Percentiles rank a stretch among this genome's conserved stretches.
phyloP scores from a whole-genome alignment of 2,888 invertebrate genomes.

The Willowsia nigromaculata region DNA sequence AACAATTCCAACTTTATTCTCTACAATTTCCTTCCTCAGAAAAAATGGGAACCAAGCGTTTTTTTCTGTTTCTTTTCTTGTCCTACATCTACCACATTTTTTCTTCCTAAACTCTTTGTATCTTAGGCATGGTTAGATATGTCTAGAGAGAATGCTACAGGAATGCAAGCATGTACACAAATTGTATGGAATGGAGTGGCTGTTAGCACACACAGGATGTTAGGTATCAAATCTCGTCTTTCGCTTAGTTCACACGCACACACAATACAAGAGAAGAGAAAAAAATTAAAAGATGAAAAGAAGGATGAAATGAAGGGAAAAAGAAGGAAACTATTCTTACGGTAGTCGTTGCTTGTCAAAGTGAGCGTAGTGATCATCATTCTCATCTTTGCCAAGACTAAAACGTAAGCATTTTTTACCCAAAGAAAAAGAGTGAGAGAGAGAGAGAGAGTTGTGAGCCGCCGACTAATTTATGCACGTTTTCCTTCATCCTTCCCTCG shows the following conservation, averaged over 20 bases:
- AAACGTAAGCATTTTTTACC: conserved; percentile 22
- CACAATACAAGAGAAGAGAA: background rate
- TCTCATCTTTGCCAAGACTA: conserved; percentile 17
- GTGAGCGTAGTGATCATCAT: background rate
- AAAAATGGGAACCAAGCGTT: too few relatives aligned
- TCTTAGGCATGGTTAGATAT: background rate
- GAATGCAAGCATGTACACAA: background rate
- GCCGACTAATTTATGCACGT: conserved; percentile 61
- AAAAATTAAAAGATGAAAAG: conserved; percentile 8
- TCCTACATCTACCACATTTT: too few relatives aligned
- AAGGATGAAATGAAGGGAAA: background rate
- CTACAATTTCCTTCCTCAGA: conserved; percentile 22
- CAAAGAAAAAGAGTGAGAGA: background rate
- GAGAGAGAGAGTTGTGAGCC: background rate
- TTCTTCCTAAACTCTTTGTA: too few relatives aligned
- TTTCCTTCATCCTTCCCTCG: conserved; percentile 36
- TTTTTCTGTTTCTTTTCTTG: too few relatives aligned
- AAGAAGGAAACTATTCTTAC: conserved; percentile 5
- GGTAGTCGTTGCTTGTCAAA: background rate
- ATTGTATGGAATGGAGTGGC: background rate
- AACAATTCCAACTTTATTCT: background rate
- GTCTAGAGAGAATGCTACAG: background rate
- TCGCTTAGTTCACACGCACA: background rate
- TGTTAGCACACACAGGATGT: background rate
- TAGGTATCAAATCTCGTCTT: background rate